phyloP scores from a whole-genome alignment of 92 coral and sea anemone genomes.

The Paramuricea clavata region DNA sequence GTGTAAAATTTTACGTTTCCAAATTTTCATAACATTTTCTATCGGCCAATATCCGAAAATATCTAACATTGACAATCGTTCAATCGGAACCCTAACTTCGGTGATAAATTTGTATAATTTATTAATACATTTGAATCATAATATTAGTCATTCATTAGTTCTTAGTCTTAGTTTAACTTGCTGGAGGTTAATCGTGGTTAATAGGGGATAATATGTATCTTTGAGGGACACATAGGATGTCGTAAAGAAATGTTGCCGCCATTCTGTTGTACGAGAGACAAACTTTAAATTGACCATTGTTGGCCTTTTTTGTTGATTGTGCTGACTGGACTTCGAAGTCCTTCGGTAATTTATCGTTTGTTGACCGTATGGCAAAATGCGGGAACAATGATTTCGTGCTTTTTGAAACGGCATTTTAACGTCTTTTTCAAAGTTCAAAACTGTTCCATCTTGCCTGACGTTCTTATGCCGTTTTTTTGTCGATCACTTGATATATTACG shows the following conservation, averaged over 20 bases:
- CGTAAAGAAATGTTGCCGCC: background rate
- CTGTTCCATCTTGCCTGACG: no score
- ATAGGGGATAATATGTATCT: slow-evolving; percentile 10
- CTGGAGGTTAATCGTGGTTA: slow-evolving; percentile 12
- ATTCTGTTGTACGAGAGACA: slow-evolving; percentile 23
- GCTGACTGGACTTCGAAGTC: background rate
- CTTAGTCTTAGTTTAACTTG: slow-evolving; percentile 11
- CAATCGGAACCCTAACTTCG: background rate
- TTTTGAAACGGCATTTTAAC: background rate
- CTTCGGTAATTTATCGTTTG: slow-evolving; percentile 18
- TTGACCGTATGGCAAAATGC: slow-evolving; percentile 16
- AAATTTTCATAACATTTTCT: no score
- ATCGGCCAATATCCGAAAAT: background rate
- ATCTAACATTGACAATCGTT: slow-evolving; percentile 1
- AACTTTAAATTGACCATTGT: background rate
- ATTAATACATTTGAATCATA: slow-evolving; percentile 37
- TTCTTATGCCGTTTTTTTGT: background rate
- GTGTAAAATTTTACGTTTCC: background rate
- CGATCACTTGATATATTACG: no score
- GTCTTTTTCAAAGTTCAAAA: no score
- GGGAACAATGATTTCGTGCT: background rate
- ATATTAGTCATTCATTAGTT: slow-evolving; percentile 6
- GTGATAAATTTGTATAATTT: slow-evolving; percentile 41
- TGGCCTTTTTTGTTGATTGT: background rate
- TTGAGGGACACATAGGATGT: background rate